phyloP scores from a whole-genome alignment of 37 sponge, comb jelly and placozoan species.

The Chondrosia reniformis region DNA sequence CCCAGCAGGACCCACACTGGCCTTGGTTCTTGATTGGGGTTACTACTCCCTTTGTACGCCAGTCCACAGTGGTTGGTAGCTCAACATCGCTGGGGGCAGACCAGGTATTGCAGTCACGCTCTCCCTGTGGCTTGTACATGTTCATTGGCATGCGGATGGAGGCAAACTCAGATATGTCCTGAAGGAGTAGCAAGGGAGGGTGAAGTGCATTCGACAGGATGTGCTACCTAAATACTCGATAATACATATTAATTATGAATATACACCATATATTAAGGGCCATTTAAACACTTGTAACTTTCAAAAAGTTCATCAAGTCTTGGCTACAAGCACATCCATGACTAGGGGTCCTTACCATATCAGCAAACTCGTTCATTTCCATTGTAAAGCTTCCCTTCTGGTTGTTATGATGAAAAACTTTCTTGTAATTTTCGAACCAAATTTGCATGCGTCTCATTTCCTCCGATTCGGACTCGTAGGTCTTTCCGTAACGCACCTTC shows the following conservation, averaged over 20 bases:
- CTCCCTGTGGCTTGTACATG: not conserved
- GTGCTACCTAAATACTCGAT: too few relatives aligned
- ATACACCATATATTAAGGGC: not conserved
- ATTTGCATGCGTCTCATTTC: conserved; percentile 28
- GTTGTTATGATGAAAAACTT: conserved; percentile 57
- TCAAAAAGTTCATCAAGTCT: too few relatives aligned
- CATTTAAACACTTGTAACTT: not conserved
- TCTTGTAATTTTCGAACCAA: conserved; percentile 52
- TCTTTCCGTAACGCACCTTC: conserved; percentile 52
- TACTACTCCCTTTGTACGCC: conserved; percentile 69
- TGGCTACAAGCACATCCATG: not conserved
- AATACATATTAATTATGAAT: too few relatives aligned
- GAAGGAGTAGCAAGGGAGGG: not conserved
- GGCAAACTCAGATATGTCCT: conserved; percentile 42
- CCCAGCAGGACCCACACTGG: conserved; percentile 94
- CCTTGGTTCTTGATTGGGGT: conserved; percentile 80
- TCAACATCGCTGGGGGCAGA: not conserved
- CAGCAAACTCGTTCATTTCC: conserved; percentile 68
- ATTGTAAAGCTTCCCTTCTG: conserved; percentile 38
- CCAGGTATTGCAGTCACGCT: too few relatives aligned
- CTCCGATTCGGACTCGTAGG: conserved; percentile 23
- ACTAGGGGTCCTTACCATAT: conserved; percentile 41
- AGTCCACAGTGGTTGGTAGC: conserved; percentile 57
- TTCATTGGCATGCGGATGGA: conserved; percentile 35
- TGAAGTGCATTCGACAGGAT: too few relatives aligned